phyloP scores from a whole-genome alignment of 1,140 invertebrate genomes.

The Euwallacea fornicatus region DNA sequence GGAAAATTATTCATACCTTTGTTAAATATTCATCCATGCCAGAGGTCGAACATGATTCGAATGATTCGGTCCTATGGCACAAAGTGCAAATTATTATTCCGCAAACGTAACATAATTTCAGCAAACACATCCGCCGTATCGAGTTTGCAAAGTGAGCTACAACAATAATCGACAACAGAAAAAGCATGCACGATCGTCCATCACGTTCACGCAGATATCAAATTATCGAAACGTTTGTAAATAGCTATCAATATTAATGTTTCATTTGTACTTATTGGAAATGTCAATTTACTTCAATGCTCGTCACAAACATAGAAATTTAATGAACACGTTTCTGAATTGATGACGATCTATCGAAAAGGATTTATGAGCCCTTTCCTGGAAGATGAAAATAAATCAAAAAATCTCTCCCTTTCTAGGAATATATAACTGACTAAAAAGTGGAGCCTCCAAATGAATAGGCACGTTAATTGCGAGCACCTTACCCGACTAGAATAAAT shows the following conservation, averaged over 20 bases:
- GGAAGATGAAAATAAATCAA: too few relatives aligned
- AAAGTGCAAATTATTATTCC: slow-evolving; percentile 3
- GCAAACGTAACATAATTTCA: slow-evolving; percentile 6
- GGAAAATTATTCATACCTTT: neutral
- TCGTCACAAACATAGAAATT: neutral
- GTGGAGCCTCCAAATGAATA: slow-evolving; percentile 20
- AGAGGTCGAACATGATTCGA: neutral
- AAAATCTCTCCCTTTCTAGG: too few relatives aligned
- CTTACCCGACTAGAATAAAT: slow-evolving; percentile 28
- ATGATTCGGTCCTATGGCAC: neutral
- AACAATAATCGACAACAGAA: neutral
- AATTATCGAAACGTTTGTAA: slow-evolving; percentile 8
- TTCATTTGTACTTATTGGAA: slow-evolving; percentile 6
- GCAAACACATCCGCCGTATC: slow-evolving; percentile 7
- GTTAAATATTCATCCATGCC: neutral
- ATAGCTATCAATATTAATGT: slow-evolving; percentile 14
- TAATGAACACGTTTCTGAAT: neutral
- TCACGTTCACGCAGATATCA: slow-evolving; percentile 8
- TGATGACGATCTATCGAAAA: too few relatives aligned
- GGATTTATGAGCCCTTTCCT: too few relatives aligned
- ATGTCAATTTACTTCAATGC: slow-evolving; percentile 2
- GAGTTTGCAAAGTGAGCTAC: slow-evolving; percentile 5
- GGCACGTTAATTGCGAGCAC: slow-evolving; percentile 30
- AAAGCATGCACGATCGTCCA: neutral
- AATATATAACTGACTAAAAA: too few relatives aligned